These are phyloP conservation scores for Colaptes auratus DNA, from an alignment of 2,113 vertebrate genomes.

Conservation along the genomic window DNA sequence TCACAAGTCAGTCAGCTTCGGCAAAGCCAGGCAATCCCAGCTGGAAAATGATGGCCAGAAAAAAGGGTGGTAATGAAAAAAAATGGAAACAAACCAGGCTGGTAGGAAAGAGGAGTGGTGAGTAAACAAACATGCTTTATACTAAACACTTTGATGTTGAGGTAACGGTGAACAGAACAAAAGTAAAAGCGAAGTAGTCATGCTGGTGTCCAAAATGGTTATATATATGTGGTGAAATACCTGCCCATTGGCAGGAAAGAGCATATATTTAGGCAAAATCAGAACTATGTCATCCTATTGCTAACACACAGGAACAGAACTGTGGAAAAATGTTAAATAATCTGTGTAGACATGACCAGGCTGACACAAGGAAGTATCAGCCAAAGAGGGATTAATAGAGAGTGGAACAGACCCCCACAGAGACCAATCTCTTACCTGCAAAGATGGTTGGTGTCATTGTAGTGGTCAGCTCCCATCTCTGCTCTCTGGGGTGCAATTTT, in stretches of 20 bases:
- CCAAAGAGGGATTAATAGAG: background rate
- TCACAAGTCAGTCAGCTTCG: background rate
- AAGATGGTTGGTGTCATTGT: background rate
- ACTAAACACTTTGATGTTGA: background rate
- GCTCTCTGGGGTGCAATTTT: background rate
- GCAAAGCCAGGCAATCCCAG: background rate
- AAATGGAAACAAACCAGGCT: background rate
- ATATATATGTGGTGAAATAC: background rate
- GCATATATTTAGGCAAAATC: background rate
- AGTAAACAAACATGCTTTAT: background rate
- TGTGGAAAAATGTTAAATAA: background rate
- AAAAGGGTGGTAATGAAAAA: too few species aligned
- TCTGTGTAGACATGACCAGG: rapidly evolving
- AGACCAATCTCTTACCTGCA: background rate
- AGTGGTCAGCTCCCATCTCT: background rate
- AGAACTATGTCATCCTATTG: background rate
- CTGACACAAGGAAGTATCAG: background rate
- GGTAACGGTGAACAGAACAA: background rate
- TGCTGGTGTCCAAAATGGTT: background rate
- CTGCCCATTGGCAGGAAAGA: background rate
- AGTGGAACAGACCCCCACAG: background rate
- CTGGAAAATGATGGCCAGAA: background rate
- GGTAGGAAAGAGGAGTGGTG: background rate
- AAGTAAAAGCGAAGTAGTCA: background rate
- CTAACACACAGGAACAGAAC: background rate